Conservation (phyloP, 2,797 vertebrate species). For the Simalia tracyae region DNA sequence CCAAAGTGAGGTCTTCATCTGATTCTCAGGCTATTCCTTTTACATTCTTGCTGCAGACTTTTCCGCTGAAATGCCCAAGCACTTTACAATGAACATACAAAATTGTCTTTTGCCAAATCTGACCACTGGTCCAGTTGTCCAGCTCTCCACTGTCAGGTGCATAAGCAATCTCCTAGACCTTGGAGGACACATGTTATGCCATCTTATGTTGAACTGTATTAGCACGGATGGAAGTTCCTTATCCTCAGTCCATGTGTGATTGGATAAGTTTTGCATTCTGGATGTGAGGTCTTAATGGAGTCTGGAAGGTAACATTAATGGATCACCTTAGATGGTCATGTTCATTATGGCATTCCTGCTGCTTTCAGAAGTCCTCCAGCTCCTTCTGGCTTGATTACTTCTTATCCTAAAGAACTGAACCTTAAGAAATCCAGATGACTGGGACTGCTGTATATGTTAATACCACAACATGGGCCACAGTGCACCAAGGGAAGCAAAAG, state of each 20-base stretch:
- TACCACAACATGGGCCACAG: neutral
- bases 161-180: neutral
- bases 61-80: neutral
- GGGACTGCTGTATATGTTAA: neutral
- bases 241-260: neutral
- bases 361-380: neutral
- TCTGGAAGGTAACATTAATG: neutral
- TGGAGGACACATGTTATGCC: neutral
- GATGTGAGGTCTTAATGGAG: neutral
- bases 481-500: too few relatives aligned
- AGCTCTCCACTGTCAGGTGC: neutral
- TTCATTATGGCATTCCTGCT: neutral
- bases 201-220: neutral
- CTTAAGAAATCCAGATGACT: neutral
- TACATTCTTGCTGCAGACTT: neutral
- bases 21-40: neutral
- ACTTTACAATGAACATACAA: neutral
- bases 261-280: neutral
- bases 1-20: neutral
- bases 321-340: neutral
- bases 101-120: neutral
- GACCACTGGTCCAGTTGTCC: neutral
- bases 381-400: neutral
- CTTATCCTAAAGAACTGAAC: neutral
- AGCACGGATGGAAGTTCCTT: too few relatives aligned